These are phyloP conservation scores for Sanderia malayensis DNA, from an alignment of 30 jellyfish, hydroid and myxozoan species.

Conservation along the genomic window DNA sequence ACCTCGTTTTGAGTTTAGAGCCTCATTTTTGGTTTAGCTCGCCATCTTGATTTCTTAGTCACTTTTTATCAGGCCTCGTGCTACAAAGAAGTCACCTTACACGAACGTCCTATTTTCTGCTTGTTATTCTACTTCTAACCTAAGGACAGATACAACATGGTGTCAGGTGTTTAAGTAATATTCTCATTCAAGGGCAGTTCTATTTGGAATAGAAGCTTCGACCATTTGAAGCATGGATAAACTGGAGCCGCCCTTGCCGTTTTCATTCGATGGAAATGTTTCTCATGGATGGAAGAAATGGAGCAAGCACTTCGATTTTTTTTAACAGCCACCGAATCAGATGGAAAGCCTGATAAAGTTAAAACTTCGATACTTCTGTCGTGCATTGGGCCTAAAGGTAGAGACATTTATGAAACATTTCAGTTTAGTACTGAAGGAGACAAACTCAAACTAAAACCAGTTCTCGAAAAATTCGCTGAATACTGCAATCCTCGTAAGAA, in stretches of 20 bases:
- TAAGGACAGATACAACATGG: constrained; percentile 34
- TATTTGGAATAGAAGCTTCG: constrained; percentile 37
- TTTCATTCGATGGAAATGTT: constrained; percentile 40
- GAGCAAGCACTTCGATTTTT: constrained; percentile 46
- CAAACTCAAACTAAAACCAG: constrained; percentile 15
- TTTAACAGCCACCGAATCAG: constrained; percentile 57
- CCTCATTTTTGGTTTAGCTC: no score
- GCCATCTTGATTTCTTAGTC: no score
- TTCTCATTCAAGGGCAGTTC: constrained; percentile 37
- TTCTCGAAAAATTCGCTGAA: constrained; percentile 36
- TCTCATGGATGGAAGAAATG: constrained; percentile 50
- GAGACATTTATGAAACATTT: constrained; percentile 52
- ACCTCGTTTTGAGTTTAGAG: no score
- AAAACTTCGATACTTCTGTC: constrained; percentile 29
- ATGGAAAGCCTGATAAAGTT: constrained; percentile 51
- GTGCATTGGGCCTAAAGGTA: constrained; percentile 44
- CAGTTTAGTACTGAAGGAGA: constrained; percentile 37
- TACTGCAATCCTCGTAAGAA: constrained; percentile 49
- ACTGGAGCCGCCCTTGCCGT: constrained; percentile 43
- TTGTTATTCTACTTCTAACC: no score
- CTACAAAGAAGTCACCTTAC: constrained; percentile 8
- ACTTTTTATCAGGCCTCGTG: no score
- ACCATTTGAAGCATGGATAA: constrained; percentile 46
- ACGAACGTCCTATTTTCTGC: constrained; percentile 26
- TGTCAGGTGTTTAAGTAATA: constrained; percentile 37